These are phyloP conservation scores for Synaphobranchus kaupii DNA, from an alignment of 2,797 vertebrate species.

Conservation along the genomic window DNA sequence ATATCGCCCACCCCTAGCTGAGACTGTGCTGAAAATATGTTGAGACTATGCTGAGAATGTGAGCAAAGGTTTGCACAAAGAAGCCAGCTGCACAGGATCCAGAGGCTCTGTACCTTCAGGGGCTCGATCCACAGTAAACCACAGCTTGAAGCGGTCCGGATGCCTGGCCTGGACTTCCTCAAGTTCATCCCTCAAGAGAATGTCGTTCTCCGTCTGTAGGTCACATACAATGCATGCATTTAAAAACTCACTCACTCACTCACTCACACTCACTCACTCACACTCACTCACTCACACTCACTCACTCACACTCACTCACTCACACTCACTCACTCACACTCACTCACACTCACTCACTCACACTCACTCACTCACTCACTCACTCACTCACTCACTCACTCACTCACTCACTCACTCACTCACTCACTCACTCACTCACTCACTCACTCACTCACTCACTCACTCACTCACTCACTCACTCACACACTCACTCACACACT, in stretches of 20 bases:
- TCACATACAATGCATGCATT: not conserved
- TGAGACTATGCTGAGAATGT: not conserved
- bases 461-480: not conserved
- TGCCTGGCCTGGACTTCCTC: constrained; percentile 57
- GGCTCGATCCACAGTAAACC: constrained; percentile 62
- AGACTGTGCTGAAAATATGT: not conserved
- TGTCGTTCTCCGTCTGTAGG: constrained; percentile 62
- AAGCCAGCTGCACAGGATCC: not conserved
- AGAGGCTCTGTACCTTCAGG: constrained; percentile 51
- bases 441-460: too few species aligned
- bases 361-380: not conserved
- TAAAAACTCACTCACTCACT: not conserved
- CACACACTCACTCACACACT: not conserved
- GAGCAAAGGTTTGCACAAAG: not conserved
- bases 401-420: not conserved
- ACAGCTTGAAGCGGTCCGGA: constrained; percentile 59
- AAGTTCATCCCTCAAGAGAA: constrained; percentile 61
- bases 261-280: not conserved
- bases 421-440: too few species aligned
- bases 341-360: not conserved
- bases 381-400: not conserved
- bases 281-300: not conserved
- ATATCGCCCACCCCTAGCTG: not conserved
- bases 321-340: not conserved
- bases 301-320: not conserved